Evolutionary conservation across 2,113 vertebrate species (phyloP).

Genomic region (Bostrychus sinensis): DNA sequence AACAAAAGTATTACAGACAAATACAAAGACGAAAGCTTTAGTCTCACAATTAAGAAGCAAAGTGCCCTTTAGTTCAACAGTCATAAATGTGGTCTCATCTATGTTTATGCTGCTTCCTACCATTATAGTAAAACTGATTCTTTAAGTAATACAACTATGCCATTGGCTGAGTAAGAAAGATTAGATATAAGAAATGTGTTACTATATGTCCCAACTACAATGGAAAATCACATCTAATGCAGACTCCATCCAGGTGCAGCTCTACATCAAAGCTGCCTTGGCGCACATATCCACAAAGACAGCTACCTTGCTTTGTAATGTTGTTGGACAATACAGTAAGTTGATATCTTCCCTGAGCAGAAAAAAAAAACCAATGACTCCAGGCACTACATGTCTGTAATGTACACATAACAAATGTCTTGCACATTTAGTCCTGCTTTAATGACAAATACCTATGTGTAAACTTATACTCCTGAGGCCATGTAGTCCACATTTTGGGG

Average conservation of each 20-base stretch:
- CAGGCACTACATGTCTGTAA: slow-evolving; percentile 15
- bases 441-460: slow-evolving; percentile 21
- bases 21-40: slow-evolving; percentile 26
- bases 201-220: background rate
- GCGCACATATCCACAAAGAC: background rate
- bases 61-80: slow-evolving; percentile 1
- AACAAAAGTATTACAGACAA: background rate
- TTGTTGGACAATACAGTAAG: slow-evolving; percentile 46
- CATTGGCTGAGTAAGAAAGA: no score
- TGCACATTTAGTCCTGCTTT: slow-evolving; percentile 16
- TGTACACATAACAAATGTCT: slow-evolving; percentile 20
- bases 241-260: slow-evolving; percentile 25
- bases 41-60: slow-evolving; percentile 10
- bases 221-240: slow-evolving; percentile 9
- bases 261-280: slow-evolving; percentile 24
- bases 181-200: no score
- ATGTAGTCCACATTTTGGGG: slow-evolving; percentile 2
- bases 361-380: background rate
- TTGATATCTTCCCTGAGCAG: slow-evolving; percentile 31
- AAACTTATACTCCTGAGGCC: slow-evolving; percentile 9
- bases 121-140: no score
- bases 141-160: no score
- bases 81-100: background rate
- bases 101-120: no score
- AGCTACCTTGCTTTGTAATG: slow-evolving; percentile 24